phyloP scores from a whole-genome alignment of 1,140 invertebrate genomes.

The Archivesica marissinica region DNA sequence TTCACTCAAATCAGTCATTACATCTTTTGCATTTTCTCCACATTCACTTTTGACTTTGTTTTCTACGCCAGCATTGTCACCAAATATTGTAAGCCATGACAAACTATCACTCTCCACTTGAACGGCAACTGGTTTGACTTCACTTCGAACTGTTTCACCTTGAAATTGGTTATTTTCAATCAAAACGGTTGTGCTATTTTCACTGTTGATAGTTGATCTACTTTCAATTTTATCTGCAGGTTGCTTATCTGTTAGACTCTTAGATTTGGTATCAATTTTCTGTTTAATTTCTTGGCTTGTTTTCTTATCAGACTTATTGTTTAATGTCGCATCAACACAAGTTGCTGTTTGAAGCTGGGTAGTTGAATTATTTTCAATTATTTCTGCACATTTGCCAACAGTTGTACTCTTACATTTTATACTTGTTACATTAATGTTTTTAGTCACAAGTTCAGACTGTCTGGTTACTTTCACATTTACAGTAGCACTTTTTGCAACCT shows the following conservation, averaged over 20 bases:
- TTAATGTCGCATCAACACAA: no score
- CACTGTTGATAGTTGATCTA: no score
- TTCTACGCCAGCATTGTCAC: not conserved
- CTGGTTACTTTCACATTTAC: no score
- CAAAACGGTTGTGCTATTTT: not conserved
- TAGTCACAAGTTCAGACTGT: no score
- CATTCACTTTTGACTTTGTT: not conserved
- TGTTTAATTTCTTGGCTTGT: not conserved
- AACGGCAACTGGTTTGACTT: no score
- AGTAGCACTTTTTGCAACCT: no score
- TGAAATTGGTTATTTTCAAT: not conserved
- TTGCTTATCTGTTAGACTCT: not conserved
- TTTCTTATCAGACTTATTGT: no score
- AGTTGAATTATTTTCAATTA: no score
- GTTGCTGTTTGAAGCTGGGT: no score
- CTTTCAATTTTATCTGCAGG: not conserved
- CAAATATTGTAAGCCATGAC: slow-evolving; percentile 58
- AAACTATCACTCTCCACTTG: slow-evolving; percentile 45
- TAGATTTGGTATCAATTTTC: not conserved
- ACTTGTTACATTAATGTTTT: no score
- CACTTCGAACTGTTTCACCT: not conserved
- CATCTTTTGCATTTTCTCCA: slow-evolving; percentile 3
- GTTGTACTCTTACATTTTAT: no score
- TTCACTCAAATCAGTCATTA: slow-evolving; percentile 41
- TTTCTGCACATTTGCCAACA: no score